These are phyloP conservation scores for Chalcosyrphus nemorum DNA, from an alignment of 2,888 invertebrate species.

Conservation along the genomic window DNA sequence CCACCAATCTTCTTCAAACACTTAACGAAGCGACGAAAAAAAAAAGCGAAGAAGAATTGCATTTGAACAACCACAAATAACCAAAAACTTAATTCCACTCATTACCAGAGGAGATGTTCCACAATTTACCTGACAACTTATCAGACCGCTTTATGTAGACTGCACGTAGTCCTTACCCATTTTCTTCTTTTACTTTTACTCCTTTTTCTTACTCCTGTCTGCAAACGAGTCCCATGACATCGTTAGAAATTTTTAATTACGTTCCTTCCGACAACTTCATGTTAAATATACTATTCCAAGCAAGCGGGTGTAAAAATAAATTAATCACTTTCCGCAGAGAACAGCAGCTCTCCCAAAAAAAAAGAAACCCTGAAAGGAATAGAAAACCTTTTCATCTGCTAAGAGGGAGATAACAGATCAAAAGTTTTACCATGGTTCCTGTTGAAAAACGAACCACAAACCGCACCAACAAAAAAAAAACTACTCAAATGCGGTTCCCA, in stretches of 20 bases:
- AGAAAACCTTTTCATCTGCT: slow-evolving; percentile 6
- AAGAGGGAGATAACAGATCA: slow-evolving; percentile 25
- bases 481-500: slow-evolving; percentile 11
- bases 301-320: slow-evolving; percentile 28
- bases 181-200: background rate
- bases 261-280: slow-evolving; percentile 15
- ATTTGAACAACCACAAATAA: slow-evolving; percentile 18
- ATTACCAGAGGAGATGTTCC: slow-evolving; percentile 37
- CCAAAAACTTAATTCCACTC: slow-evolving; percentile 37
- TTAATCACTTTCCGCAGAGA: slow-evolving; percentile 32
- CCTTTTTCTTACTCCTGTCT: background rate
- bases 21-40: background rate
- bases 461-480: background rate
- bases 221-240: slow-evolving; percentile 13
- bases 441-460: background rate
- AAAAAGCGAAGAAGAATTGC: background rate
- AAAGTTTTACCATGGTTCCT: background rate
- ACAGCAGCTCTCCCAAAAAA: background rate
- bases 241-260: slow-evolving; percentile 49
- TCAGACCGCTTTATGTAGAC: slow-evolving; percentile 32
- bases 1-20: background rate
- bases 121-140: slow-evolving; percentile 31
- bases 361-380: background rate
- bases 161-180: background rate
- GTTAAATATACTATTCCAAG: slow-evolving; percentile 26